phyloP scores from a whole-genome alignment of 2,888 invertebrate species.

The Ophion ellenae region DNA sequence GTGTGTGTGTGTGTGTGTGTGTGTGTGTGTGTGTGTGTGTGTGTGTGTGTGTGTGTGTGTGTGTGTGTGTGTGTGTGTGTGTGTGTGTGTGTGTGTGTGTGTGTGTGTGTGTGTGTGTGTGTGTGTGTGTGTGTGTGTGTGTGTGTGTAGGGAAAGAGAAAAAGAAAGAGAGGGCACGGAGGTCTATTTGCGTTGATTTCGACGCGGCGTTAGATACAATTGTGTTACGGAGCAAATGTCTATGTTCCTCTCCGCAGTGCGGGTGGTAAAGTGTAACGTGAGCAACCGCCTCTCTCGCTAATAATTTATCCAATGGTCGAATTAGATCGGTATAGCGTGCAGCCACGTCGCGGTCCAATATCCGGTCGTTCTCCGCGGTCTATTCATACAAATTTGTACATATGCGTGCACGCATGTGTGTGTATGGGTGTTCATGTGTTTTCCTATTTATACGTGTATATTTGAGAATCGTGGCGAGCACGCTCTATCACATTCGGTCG shows the following conservation, averaged over 20 bases:
- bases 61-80: no score
- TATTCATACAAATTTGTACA: neutral
- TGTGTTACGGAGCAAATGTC: constrained; percentile 61
- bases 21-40: no score
- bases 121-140: no score
- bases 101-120: no score
- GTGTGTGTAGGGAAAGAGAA: constrained; percentile 3
- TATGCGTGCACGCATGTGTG: neutral
- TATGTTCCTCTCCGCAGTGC: constrained; percentile 27
- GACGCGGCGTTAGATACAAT: constrained; percentile 59
- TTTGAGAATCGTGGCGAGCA: constrained; percentile 57
- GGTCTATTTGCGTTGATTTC: constrained; percentile 54
- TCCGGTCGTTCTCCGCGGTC: neutral
- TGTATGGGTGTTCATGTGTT: constrained; percentile 3
- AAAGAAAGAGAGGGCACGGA: constrained; percentile 12
- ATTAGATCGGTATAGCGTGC: constrained; percentile 77
- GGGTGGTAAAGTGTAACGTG: constrained; percentile 66
- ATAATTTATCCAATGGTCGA: constrained; percentile 80
- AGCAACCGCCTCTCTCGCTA: constrained; percentile 74
- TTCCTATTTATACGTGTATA: neutral
- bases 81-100: no score
- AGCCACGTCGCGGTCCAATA: constrained; percentile 58
- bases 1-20: no score
- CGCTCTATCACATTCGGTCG: constrained; percentile 61
- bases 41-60: no score